Base-by-base conservation (phyloP, 2,797 vertebrate genomes). In the Schizopygopsis malacanthus region DNA sequence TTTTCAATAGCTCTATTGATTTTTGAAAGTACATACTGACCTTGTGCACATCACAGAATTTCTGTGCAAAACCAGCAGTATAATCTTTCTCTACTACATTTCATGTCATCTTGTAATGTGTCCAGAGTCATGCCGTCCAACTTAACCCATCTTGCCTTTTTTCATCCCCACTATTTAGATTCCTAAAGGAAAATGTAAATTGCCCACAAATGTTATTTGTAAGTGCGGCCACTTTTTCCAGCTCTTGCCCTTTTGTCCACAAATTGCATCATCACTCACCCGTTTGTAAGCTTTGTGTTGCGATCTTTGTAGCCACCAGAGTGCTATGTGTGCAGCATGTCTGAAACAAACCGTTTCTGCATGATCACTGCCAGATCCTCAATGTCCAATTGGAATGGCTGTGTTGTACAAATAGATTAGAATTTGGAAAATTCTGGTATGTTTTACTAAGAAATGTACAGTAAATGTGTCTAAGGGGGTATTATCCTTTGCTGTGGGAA, bases 111-210 rank as follows among this genome's bases (percentile, higher is more conserved):
- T 80, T 65, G 33, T 67, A 25, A 54, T 65, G 71, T 85, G 71
- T 82, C 4, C 39, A 43, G 80, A 41, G 52, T 86, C 83, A 33
- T 76, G 81, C 82, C 86, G 73, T 72, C 80, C 67, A 63, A 67
- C 76, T 88, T 92, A 89, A 92, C 91, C 91, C 90, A 91, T 92
- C 88, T 89, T 91, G 87, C 90, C 89, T 92, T 85, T 94, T 92
- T 82, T 89, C 87, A 87, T 92, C 79, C 86, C 82, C 81, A 89
- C 91, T 91, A 90, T 97, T 91, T 98, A 98, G 98, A 98, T 97
- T 98, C 97, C 96, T 99, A 98, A 98, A 97, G 96, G 96, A 95
- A 96, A 96, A 92, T 95, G 95, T 96, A 96, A 95, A 94, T 97
- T 97, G 95, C 96, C 95, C 96, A 92, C 95, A 96, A 96, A 93